phyloP scores from a whole-genome alignment of 1,140 invertebrate genomes.

The Hyphantria cunea region DNA sequence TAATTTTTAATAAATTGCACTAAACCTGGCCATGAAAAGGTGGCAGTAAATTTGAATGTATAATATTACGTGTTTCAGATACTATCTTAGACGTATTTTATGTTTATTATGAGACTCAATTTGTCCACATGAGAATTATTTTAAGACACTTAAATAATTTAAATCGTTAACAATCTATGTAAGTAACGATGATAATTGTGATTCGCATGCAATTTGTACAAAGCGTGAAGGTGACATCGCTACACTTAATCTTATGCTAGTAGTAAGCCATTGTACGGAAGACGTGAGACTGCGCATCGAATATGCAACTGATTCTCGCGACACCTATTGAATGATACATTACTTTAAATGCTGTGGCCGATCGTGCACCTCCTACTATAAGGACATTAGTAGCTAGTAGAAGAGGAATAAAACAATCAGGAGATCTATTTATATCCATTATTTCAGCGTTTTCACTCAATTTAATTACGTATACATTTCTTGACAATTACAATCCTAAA shows the following conservation, averaged over 20 bases:
- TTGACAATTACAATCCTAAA: no score
- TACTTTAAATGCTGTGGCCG: constrained; percentile 13
- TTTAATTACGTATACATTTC: not conserved
- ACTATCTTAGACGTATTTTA: no score
- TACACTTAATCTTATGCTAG: constrained; percentile 28
- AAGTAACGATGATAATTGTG: not conserved
- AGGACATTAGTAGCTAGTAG: constrained; percentile 20
- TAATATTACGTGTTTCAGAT: no score
- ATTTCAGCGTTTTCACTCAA: not conserved
- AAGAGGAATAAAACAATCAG: constrained; percentile 18
- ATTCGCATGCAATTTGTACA: constrained; percentile 12
- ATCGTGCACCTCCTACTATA: constrained; percentile 23
- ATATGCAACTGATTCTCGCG: constrained; percentile 34
- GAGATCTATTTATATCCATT: not conserved
- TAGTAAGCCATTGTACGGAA: constrained; percentile 33
- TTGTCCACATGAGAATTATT: no score
- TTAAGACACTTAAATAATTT: no score
- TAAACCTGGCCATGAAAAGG: no score
- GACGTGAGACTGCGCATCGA: constrained; percentile 32
- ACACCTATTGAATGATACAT: constrained; percentile 27
- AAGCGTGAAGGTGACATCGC: constrained; percentile 20
- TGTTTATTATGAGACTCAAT: no score
- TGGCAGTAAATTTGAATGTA: no score
- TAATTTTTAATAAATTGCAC: no score
- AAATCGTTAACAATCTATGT: no score